phyloP scores from a whole-genome alignment of 2,888 invertebrate species.

The Drosophila acutilabella region DNA sequence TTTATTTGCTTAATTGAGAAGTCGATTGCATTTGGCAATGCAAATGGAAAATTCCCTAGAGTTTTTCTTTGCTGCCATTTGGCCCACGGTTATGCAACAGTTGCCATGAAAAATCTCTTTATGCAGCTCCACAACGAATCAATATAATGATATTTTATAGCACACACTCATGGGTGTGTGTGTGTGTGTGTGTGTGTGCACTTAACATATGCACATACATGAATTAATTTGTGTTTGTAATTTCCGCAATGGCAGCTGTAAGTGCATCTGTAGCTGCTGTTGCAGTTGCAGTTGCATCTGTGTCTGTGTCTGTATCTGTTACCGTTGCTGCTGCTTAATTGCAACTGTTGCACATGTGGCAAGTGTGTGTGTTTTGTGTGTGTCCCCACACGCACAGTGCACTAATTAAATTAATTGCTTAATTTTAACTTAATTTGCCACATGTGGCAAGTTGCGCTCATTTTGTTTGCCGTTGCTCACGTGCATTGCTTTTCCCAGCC shows the following conservation, averaged over 20 bases:
- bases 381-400: conserved; percentile 44
- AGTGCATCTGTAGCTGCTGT: conserved; percentile 22
- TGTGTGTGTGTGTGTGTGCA: conserved; percentile 1
- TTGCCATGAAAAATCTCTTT: conserved; percentile 54
- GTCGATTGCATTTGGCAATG: conserved; percentile 54
- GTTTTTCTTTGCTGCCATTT: conserved; percentile 35
- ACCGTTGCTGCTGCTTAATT: conserved; percentile 31
- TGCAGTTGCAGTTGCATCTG: conserved; percentile 41
- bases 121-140: conserved; percentile 23
- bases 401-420: conserved; percentile 81
- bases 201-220: conserved; percentile 23
- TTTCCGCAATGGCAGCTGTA: conserved; percentile 70
- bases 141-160: conserved; percentile 50
- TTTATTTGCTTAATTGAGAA: conserved; percentile 73
- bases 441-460: conserved; percentile 68
- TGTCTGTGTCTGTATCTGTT: conserved; percentile 49
- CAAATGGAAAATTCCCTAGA: conserved; percentile 31
- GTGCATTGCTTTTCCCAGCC: conserved; percentile 53
- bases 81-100: not conserved
- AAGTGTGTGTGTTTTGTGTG: conserved; percentile 38
- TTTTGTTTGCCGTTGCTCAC: conserved; percentile 53
- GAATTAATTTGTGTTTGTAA: conserved; percentile 70
- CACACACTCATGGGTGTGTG: not conserved
- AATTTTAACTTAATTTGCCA: conserved; percentile 81
- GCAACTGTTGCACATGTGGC: conserved; percentile 65